Evolutionary conservation across 2,113 vertebrate genomes (phyloP).

Genomic region (Spilogale gracilis): DNA sequence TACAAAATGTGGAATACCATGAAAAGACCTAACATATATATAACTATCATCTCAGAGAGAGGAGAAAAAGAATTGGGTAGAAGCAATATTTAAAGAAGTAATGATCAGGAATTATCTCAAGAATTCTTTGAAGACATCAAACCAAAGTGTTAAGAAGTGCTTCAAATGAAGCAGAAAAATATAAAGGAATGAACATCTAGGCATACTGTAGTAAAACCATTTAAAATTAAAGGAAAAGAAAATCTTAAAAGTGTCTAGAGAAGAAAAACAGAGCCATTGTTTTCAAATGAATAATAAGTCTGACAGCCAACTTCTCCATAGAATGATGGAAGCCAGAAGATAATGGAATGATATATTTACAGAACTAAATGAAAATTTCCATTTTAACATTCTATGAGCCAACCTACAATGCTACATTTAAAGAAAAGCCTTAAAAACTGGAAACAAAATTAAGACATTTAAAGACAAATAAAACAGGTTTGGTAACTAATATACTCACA

Average conservation of each 20-base stretch:
- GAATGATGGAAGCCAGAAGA: conserved; percentile 25
- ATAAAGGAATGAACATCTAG: background rate
- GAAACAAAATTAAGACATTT: conserved; percentile 8
- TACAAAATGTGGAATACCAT: background rate
- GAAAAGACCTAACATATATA: background rate
- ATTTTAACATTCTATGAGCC: background rate
- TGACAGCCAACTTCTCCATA: background rate
- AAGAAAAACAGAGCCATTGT: background rate
- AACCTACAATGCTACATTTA: background rate
- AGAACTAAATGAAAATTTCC: background rate
- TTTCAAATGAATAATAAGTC: background rate
- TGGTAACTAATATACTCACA: background rate
- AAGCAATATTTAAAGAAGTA: background rate
- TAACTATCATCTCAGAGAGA: background rate
- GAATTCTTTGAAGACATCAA: background rate
- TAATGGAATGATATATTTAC: background rate
- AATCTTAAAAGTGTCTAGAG: background rate
- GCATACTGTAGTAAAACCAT: background rate
- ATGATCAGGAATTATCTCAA: background rate
- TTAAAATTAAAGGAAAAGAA: background rate
- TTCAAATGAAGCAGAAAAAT: background rate
- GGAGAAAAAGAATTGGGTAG: background rate
- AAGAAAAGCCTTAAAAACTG: background rate
- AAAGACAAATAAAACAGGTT: conserved; percentile 2
- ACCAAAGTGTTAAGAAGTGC: background rate